A percentile compares a stretch with the other conserved stretches of the same genome.
Conservation (phyloP, 2,113 vertebrate species). For the Shinisaurus crocodilurus region DNA sequence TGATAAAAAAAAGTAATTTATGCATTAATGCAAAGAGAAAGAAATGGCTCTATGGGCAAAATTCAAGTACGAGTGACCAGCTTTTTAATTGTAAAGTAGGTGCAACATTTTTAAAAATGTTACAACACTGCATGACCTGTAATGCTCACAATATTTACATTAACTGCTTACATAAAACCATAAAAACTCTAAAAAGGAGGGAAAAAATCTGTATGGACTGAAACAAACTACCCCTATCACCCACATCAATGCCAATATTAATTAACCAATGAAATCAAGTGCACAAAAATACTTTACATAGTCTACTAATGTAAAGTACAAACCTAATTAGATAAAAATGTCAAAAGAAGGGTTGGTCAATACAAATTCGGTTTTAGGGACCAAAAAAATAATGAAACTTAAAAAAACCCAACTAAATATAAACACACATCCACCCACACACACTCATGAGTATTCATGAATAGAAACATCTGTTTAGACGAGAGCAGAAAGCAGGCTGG, state of each 20-base stretch:
- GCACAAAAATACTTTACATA: slow-evolving; percentile 85
- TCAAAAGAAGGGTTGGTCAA: slow-evolving; percentile 67
- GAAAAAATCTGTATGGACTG: slow-evolving; percentile 76
- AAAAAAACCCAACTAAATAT: slow-evolving; percentile 32
- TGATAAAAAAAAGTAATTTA: slow-evolving; percentile 73
- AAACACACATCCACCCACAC: slow-evolving; percentile 52
- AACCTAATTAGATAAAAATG: slow-evolving; percentile 71
- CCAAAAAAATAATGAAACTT: slow-evolving; percentile 53
- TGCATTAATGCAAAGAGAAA: slow-evolving; percentile 80
- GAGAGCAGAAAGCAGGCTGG: slow-evolving; percentile 58
- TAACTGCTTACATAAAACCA: slow-evolving; percentile 90
- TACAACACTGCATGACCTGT: slow-evolving; percentile 94
- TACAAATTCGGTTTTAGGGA: slow-evolving; percentile 64
- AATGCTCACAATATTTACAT: slow-evolving; percentile 97
- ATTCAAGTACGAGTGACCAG: slow-evolving; percentile 94
- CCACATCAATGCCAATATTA: slow-evolving; percentile 81
- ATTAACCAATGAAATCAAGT: slow-evolving; percentile 81
- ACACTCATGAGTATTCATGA: slow-evolving; percentile 55
- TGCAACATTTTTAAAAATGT: slow-evolving; percentile 97
- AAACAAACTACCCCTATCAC: slow-evolving; percentile 83
- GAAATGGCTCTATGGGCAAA: slow-evolving; percentile 82
- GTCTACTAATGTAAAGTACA: slow-evolving; percentile 85
- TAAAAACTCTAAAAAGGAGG: slow-evolving; percentile 74
- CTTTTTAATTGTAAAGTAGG: slow-evolving; percentile 95
- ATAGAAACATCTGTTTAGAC: slow-evolving; percentile 64